These are phyloP conservation scores for Lottia scabra DNA, from an alignment of 2,888 invertebrate genomes.

Conservation along the genomic window DNA sequence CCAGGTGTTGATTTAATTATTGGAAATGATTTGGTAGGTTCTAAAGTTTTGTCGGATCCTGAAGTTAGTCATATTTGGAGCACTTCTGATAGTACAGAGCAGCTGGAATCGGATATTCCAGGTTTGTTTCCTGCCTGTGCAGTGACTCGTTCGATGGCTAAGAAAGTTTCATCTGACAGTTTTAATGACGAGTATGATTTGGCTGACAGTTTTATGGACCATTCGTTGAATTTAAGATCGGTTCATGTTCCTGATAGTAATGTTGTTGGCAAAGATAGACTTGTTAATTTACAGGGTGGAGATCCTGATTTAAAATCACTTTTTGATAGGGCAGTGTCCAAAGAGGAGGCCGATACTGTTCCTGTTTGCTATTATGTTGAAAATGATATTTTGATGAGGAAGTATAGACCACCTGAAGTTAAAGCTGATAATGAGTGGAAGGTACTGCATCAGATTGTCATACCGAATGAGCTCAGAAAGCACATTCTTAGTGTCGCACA, in stretches of 20 bases:
- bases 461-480: constrained; percentile 13
- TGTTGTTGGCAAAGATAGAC: too few relatives aligned
- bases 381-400: constrained; percentile 31
- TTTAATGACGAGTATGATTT: too few relatives aligned
- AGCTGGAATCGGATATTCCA: too few relatives aligned
- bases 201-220: too few relatives aligned
- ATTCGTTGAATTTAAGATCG: too few relatives aligned
- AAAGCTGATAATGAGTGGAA: constrained; percentile 18
- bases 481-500: constrained; percentile 25
- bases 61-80: too few relatives aligned
- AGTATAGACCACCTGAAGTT: constrained; percentile 13
- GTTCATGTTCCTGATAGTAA: too few relatives aligned
- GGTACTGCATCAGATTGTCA: constrained; percentile 18
- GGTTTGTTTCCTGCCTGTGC: neutral
- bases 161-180: too few relatives aligned
- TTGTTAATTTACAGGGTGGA: constrained; percentile 23
- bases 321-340: constrained; percentile 20
- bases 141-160: neutral
- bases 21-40: too few relatives aligned
- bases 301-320: constrained; percentile 28
- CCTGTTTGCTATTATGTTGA: constrained; percentile 25
- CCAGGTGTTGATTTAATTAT: too few relatives aligned
- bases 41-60: too few relatives aligned
- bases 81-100: too few relatives aligned
- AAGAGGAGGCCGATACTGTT: constrained; percentile 16